phyloP scores from a whole-genome alignment of 2,797 vertebrate species.

The Paramormyrops hopkinsi region DNA sequence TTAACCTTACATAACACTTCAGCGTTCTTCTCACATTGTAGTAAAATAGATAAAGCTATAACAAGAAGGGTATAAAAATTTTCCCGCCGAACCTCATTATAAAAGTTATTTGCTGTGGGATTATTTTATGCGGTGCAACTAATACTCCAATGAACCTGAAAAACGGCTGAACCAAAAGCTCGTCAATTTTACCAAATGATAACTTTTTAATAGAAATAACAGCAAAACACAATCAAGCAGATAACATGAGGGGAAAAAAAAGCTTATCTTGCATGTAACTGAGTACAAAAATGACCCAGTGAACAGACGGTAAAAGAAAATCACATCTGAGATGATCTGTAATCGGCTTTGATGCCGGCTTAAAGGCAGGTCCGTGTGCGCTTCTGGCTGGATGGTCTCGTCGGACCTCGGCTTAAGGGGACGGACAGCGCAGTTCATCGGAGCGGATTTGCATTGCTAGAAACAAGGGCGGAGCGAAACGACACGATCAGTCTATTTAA shows the following conservation, averaged over 20 bases:
- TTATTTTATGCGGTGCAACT: slow-evolving; percentile 32
- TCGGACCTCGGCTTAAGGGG: slow-evolving; percentile 21
- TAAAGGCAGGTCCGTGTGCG: slow-evolving; percentile 65
- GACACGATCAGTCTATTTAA: slow-evolving; percentile 4
- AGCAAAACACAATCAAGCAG: background rate
- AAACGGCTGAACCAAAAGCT: slow-evolving; percentile 29
- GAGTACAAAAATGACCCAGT: slow-evolving; percentile 35
- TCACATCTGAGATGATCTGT: slow-evolving; percentile 64
- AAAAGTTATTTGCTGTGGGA: slow-evolving; percentile 53
- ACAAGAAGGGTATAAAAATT: background rate
- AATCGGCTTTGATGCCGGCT: slow-evolving; percentile 78
- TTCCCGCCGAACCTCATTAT: slow-evolving; percentile 30
- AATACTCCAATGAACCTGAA: slow-evolving; percentile 14
- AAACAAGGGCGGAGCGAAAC: slow-evolving; percentile 53
- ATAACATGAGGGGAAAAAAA: background rate
- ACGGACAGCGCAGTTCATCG: slow-evolving; percentile 18
- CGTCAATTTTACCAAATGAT: slow-evolving; percentile 38
- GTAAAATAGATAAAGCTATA: background rate
- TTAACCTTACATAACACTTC: slow-evolving; percentile 27
- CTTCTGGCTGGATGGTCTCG: slow-evolving; percentile 29
- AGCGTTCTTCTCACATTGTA: slow-evolving; percentile 7
- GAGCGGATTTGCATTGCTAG: slow-evolving; percentile 40
- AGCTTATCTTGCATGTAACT: slow-evolving; percentile 18
- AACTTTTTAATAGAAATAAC: slow-evolving; percentile 13
- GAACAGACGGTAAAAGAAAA: slow-evolving; percentile 55